A percentile compares a stretch with the other conserved stretches of the same genome.
Conservation (phyloP, 2,888 invertebrate genomes). For the Poecilobothrus nobilitatus region DNA sequence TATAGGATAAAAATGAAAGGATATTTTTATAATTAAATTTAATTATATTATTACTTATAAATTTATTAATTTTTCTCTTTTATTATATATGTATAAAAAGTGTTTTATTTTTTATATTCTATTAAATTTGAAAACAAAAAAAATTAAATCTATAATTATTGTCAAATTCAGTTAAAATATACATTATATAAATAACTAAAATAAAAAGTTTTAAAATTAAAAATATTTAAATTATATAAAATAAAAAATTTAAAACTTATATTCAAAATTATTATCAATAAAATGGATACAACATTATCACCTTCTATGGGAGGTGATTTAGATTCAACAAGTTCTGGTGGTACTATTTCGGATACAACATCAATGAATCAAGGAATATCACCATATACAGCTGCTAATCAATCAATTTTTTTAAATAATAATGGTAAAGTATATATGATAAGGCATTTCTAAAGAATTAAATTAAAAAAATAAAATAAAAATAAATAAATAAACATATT, state of each 20-base stretch:
- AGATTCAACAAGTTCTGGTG: constrained; percentile 43
- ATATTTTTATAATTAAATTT: no score
- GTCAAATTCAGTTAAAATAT: background rate
- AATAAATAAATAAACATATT: no score
- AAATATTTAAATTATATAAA: background rate
- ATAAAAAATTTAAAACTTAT: background rate
- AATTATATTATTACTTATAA: no score
- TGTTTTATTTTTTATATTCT: no score
- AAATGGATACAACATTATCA: constrained; percentile 38
- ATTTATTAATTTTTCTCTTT: no score
- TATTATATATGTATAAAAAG: no score
- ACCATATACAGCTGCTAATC: constrained; percentile 35
- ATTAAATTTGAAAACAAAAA: no score
- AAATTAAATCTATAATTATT: background rate
- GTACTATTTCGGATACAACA: constrained; percentile 40
- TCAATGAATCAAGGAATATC: constrained; percentile 39
- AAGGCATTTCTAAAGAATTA: no score
- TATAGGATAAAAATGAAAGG: no score
- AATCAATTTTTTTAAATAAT: constrained; percentile 37
- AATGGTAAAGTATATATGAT: constrained; percentile 33
- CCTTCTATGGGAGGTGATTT: constrained; percentile 39
- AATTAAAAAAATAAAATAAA: no score
- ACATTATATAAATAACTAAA: no score
- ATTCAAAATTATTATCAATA: constrained; percentile 24
- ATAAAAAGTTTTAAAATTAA: background rate